Base-by-base conservation (phyloP, 2,888 invertebrate genomes). In the Thalpophila matura region DNA sequence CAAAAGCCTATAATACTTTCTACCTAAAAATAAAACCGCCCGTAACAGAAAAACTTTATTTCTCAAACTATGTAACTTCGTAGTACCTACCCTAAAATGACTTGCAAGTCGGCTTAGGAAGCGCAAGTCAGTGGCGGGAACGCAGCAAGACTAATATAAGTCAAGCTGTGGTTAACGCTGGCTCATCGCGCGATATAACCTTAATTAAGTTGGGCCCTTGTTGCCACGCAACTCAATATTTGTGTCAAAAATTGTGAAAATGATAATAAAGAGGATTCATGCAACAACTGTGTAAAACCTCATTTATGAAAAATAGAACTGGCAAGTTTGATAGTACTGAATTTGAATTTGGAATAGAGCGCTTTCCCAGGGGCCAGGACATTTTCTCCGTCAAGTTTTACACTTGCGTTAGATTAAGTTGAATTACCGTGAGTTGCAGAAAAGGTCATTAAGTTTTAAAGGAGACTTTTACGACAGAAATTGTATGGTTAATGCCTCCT, bases 91-190 rank as follows among this genome's bases (percentile, higher is more conserved):
- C 82, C 68, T 55, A 24, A 61, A 80, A 83, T 91, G 91, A 91
- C 90, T 91, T 89, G 92, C 91, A 82, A 54, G 33, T 65, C 40
- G 37, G 18, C 24, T 53, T 12, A 77, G 75, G 80, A 88, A 86
- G 67, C 81, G 88, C 90, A 86, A 89, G 89, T 89, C 90, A 89
- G 82, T 82, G 83, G 80, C 84, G 87, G 86, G 86, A 89, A 89
- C 83, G 82, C 82, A 84, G 81, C 78, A 88, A 86, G 88, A 92
- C 91, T 91, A 92, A 91, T 91, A 90, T 82, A 87, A 90, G 91
- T 88, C 88, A 88, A 87, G 84, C 71, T 59, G 77, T 77, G 49
- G 72, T 78, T 74, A 80, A 80, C 70, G 85, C 85, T 80, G 81
- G 59, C 82, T 86, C 86, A 87, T 82, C 81, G 77, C 81, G 77